These are phyloP conservation scores for Artibeus jamaicensis DNA, from an alignment of 2,797 vertebrate genomes.

Conservation along the genomic window DNA sequence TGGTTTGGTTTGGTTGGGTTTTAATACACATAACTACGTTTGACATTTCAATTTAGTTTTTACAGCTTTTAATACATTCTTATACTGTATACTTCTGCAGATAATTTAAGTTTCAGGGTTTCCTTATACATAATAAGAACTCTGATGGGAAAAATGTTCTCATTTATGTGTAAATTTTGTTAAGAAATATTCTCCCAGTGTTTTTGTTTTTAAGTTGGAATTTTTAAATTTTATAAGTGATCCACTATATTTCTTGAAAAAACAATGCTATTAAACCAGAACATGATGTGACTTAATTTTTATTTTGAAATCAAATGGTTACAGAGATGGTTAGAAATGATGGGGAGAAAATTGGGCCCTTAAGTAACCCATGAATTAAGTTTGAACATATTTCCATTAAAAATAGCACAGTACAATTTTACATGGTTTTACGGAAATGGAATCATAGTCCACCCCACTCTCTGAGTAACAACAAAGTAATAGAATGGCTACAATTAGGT, in stretches of 20 bases:
- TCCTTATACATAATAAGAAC: slow-evolving; percentile 83
- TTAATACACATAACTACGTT: slow-evolving; percentile 81
- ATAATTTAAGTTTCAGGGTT: slow-evolving; percentile 85
- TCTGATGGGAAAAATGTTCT: slow-evolving; percentile 78
- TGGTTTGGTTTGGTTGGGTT: slow-evolving; percentile 37
- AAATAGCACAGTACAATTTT: not conserved
- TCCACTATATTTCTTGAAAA: not conserved
- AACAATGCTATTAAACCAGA: not conserved
- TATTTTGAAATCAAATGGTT: not conserved
- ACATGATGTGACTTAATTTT: not conserved
- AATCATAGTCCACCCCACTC: rapidly evolving
- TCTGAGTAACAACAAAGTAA: rapidly evolving
- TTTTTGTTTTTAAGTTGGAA: slow-evolving; percentile 69
- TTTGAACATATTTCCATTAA: not conserved
- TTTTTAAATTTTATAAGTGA: slow-evolving; percentile 65
- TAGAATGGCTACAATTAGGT: rapidly evolving
- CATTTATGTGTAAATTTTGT: slow-evolving; percentile 87
- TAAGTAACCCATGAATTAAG: not conserved
- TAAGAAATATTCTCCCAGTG: slow-evolving; percentile 78
- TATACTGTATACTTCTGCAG: slow-evolving; percentile 82
- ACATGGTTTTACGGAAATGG: rapidly evolving
- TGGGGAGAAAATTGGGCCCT: too few relatives aligned
- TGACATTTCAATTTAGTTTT: slow-evolving; percentile 87
- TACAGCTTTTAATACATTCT: slow-evolving; percentile 85
- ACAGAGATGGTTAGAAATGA: not conserved